Conservation (phyloP, 2,888 invertebrate genomes). For the Luperina testacea region DNA sequence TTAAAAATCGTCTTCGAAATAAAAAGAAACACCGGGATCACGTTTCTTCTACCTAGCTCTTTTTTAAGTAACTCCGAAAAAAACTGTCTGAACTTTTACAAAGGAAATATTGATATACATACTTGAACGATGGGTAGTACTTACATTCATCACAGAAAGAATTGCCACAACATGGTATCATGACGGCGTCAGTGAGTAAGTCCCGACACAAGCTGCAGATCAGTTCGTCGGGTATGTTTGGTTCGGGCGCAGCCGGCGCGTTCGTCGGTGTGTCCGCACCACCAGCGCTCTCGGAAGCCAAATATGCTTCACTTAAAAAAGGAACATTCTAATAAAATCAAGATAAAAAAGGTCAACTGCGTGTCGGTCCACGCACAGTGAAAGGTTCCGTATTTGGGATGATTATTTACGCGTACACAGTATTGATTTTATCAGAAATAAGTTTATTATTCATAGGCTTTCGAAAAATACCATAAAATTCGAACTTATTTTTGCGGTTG, state of each 20-base stretch:
- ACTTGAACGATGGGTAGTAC: slow-evolving; percentile 65
- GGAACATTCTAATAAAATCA: slow-evolving; percentile 11
- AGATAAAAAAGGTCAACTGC: not conserved
- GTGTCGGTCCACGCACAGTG: not conserved
- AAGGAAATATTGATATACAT: not conserved
- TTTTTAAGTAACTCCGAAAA: not conserved
- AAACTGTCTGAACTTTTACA: not conserved
- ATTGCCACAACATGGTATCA: slow-evolving; percentile 99
- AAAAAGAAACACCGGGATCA: not conserved
- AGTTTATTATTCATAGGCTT: not conserved
- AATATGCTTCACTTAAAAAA: slow-evolving; percentile 93
- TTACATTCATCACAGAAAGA: slow-evolving; percentile 99
- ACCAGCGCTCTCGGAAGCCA: slow-evolving; percentile 91
- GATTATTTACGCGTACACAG: not conserved
- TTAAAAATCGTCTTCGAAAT: slow-evolving; percentile 1
- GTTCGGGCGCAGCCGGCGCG: slow-evolving; percentile 92
- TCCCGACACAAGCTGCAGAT: slow-evolving; percentile 98
- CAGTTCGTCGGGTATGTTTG: slow-evolving; percentile 97
- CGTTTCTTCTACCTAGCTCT: not conserved
- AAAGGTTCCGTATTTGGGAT: not conserved
- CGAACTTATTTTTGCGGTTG: not conserved
- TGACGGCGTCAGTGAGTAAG: slow-evolving; percentile 97
- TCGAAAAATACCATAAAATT: not conserved
- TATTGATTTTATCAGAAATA: not conserved
- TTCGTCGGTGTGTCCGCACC: slow-evolving; percentile 90